A percentile compares a stretch with the other conserved stretches of the same genome.
These are phyloP conservation scores for Cygnus atratus DNA, from an alignment of 2,113 vertebrate species.

Conservation along the genomic window DNA sequence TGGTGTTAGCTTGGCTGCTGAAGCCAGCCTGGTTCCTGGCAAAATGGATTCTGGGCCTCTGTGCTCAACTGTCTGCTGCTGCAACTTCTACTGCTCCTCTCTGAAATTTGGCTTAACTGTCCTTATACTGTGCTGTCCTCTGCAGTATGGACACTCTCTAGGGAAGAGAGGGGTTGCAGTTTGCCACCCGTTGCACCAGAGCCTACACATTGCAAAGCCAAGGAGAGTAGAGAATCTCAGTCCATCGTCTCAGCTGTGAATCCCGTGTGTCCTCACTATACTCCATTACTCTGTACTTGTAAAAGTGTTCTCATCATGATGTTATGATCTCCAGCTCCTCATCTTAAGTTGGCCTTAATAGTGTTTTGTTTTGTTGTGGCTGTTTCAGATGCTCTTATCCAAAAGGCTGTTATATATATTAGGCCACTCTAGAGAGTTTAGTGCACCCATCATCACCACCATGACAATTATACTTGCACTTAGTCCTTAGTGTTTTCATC, in stretches of 20 bases:
- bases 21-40: background rate
- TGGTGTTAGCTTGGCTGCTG: background rate
- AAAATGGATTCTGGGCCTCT: background rate
- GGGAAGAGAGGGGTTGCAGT: background rate
- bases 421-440: background rate
- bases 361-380: background rate
- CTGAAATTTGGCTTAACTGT: background rate
- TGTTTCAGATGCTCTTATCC: background rate
- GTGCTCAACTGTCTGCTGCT: background rate
- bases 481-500: background rate
- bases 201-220: background rate
- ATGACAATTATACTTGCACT: background rate
- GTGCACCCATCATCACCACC: background rate
- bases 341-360: background rate
- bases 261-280: accelerated
- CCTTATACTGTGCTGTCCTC: background rate
- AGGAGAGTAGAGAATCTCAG: background rate
- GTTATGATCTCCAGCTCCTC: background rate
- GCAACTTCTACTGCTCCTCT: background rate
- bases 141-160: background rate
- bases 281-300: background rate
- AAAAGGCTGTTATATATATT: background rate
- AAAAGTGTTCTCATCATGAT: background rate
- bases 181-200: accelerated
- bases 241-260: background rate